Base-by-base conservation (phyloP, 2,888 invertebrate genomes). In the Yponomeuta plumbellus region DNA sequence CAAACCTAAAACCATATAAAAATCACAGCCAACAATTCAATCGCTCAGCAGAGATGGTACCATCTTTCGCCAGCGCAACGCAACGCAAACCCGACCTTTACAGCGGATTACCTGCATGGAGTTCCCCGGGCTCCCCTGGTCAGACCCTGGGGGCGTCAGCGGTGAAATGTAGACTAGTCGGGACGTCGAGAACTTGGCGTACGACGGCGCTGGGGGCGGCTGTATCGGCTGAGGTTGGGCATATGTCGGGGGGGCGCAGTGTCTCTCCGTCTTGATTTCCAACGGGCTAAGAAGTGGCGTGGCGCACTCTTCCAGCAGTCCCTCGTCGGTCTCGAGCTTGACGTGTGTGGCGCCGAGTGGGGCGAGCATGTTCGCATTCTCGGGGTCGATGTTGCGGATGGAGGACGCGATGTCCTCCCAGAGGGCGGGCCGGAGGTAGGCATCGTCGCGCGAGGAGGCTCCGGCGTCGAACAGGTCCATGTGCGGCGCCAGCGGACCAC, bases 351-450 rank as follows among this genome's bases (percentile, higher is more conserved):
- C 85, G 76, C 93, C 83, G 73, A 94, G 86, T 66, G 94, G 92
- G 71, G 95, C 94, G 74, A 97, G 90, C 96, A 97, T 96, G 78
- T 96, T 95, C 66, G 97, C 96, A 82, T 97, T 97, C 84, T 97
- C 97, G 39, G 97, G 96, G 83, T 97, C 97, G 80, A 97, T 95
- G 85, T 97, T 97, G 81, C 96, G 94, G 86, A 97, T 96, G 79
- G 96, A 96, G 83, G 96, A 96, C 71, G 97, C 95, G 81, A 97
- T 97, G 91, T 97, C 97, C 88, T 97, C 97, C 97, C 97, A 97
- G 59, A 97, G 93, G 44, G 96, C 96, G 61, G 97, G 97, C 76
- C 96, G 94, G 74, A 96, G 94, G 88, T 96, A 97, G 66, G 96
- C 95, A 88, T 97, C 97, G 86, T 97, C 97, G 83, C 95, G 81